Evolutionary conservation across 2,113 vertebrate species (phyloP), one percentile per base, ranked within the genome.

Genomic region (Conger conger): DNA sequence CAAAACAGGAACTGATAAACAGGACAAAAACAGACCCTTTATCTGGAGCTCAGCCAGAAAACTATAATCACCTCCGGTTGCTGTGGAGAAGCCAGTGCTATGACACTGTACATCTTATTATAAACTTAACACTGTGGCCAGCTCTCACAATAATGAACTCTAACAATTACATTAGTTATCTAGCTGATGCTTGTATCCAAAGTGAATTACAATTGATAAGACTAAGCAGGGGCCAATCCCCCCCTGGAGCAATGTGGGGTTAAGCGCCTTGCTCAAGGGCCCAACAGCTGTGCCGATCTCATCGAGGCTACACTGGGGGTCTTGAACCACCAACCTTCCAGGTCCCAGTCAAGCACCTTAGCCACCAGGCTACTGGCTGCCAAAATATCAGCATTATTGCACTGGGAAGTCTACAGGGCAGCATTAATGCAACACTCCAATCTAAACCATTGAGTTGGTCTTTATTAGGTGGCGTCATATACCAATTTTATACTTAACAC

Each of bases 21-120:
- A 17, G 30, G 87, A 85, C 78, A 81, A 89, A 87, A 89, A 87
- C 81, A 88, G 82, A 88, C 81, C 84, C 81, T 89, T 88, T 83
- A 82, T 82, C 7, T 83, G 86, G 82, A 76, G 42, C 36, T 86
- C 82, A 57, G 53, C 81, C 87, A 79, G 13, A 84, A 50, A 80
- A 76, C 45, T 76, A 23, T 27, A 81, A 87, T 86, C 79, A 82
- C 33, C 18, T 13, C 35, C 53, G 76, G 85, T 76, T n/a, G 79
- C 45, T 81, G 79, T 35, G 54, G 86, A 68, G 80, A 42, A 77
- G 79, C 85, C 86, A 86, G 50, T 80, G 50, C 82, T 80, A 63
- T 50, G 76, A 87, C 83, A 78, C 50, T 53, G 50, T 9, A 53
- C 9, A 16, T 57, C 2, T 20, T 84, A n/a, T 53, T 80, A 20